Evolutionary conservation across 2,797 vertebrate species (phyloP).

Genomic region (Enteromius anoplus): DNA sequence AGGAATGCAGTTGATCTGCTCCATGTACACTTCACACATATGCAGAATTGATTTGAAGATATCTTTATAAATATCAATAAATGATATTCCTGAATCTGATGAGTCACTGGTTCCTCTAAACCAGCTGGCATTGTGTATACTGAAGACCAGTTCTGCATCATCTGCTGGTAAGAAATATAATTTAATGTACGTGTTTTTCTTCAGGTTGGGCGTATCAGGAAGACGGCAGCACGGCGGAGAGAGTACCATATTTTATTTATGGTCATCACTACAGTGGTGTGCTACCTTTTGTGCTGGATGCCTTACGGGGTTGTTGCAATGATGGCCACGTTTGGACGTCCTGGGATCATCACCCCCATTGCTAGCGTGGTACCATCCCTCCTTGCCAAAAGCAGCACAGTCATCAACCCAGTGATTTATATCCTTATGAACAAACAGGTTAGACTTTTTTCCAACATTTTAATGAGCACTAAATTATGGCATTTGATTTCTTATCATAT

Average conservation of each 20-base stretch:
- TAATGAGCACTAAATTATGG: background rate
- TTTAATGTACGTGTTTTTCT: conserved; percentile 2
- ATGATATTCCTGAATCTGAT: background rate
- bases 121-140: background rate
- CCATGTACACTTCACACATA: background rate
- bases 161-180: background rate
- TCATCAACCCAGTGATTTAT: conserved; percentile 81
- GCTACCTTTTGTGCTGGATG: conserved; percentile 79
- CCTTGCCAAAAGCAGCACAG: conserved; percentile 81
- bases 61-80: background rate
- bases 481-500: background rate
- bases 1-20: background rate
- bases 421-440: conserved; percentile 83
- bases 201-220: conserved; percentile 77
- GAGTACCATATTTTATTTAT: conserved; percentile 79
- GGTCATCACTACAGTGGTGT: conserved; percentile 76
- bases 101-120: background rate
- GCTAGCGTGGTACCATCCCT: conserved; percentile 75
- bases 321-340: conserved; percentile 75
- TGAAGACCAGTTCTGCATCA: background rate
- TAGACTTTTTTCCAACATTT: conserved; percentile 8
- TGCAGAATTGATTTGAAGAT: background rate
- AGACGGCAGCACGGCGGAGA: conserved; percentile 69
- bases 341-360: conserved; percentile 71
- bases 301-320: conserved; percentile 78